Base-by-base conservation (phyloP, 2,113 vertebrate genomes). In the Ptychochromis oligacanthus region DNA sequence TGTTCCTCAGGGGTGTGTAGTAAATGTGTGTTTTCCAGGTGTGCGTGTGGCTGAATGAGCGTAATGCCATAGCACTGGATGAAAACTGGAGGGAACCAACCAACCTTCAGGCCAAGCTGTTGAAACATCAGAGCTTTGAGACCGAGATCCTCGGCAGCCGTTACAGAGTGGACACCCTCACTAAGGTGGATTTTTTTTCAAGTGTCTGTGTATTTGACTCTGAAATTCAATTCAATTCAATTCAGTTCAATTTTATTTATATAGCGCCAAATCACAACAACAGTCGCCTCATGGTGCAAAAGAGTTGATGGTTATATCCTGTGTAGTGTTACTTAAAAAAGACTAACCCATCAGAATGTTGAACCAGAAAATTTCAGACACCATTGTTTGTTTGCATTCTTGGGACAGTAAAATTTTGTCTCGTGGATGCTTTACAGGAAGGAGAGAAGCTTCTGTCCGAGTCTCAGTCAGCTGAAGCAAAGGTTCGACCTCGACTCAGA, bases 41-140 rank as follows among this genome's bases (percentile, higher is more conserved):
- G 82, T 96, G 93, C 75, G 86, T 93, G 3, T 97, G 97, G 98
- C 94, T 99, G 89, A 95, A 95, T 1, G 96, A 97, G 92, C 97
- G 96, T 90, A 97, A 95, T 4, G 94, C 92, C 2, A 95, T 96
- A 87, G 96, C 97, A 34, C 78, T 96, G 89, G 97, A 97, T 74
- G 96, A 97, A 18, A 96, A 82, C 87, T 97, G 96, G 96, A 95
- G 65, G 91, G 97, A 97, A 85, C 95, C 95, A 13, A 96, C 93
- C 86, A 96, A 94, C 78, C 93, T 97, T 70, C 97, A 97, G 93
- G 93, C 96, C 38, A 97, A 97, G 86, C 86, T 97, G 46, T 92
- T 94, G 82, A 96, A 96, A 80, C 97, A 97, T 70, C 97, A 96
- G 85, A 93, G 93, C 79, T 97, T 98, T 34, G 96, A 97, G 87